Conservation (phyloP, 2,888 invertebrate genomes). For the Norana najaformis region DNA sequence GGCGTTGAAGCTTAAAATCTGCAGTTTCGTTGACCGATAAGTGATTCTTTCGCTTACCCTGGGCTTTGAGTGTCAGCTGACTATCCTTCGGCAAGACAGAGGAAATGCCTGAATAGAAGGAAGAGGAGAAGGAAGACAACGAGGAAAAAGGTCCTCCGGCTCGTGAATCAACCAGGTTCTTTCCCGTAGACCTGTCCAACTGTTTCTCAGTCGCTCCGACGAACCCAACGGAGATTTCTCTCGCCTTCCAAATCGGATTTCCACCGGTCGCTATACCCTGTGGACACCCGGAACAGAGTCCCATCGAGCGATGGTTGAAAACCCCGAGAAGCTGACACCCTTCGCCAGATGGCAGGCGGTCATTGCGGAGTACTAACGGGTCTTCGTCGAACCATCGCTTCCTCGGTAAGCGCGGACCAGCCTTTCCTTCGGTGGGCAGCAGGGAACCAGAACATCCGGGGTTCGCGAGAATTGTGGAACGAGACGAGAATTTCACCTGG, state of each 20-base stretch:
- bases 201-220: background rate
- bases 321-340: background rate
- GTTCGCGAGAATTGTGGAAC: background rate
- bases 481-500: conserved; percentile 14
- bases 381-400: conserved; percentile 17
- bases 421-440: background rate
- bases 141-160: background rate
- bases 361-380: background rate
- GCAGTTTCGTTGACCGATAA: too few species aligned
- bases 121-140: background rate
- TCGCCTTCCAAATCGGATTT: background rate
- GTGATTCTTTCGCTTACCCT: background rate
- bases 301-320: background rate
- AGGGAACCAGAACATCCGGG: background rate
- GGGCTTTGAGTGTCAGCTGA: background rate
- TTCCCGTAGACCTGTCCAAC: background rate
- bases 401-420: background rate
- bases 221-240: background rate
- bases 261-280: background rate
- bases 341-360: background rate
- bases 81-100: background rate
- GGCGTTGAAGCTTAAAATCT: too few species aligned
- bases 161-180: background rate
- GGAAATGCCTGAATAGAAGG: too few species aligned
- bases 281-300: background rate